A percentile compares a stretch with the other conserved stretches of the same genome.
Conservation (phyloP, 1,140 invertebrate genomes). For the Drosophila jambulina region DNA sequence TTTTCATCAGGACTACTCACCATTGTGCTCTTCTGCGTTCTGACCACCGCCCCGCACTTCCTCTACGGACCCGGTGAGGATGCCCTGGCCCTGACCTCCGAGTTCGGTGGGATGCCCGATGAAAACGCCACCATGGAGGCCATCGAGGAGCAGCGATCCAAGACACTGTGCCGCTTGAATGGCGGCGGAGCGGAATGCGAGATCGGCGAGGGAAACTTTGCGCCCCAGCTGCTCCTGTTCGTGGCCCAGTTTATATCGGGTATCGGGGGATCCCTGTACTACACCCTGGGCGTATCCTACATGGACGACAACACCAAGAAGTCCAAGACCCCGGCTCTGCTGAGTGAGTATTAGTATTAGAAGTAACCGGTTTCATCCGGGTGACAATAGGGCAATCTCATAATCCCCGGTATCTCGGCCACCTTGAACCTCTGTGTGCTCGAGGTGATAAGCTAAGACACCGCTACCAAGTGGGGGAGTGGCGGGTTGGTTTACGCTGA, state of each 20-base stretch:
- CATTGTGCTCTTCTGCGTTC: constrained; percentile 89
- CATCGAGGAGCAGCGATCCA: constrained; percentile 79
- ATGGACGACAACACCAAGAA: constrained; percentile 91
- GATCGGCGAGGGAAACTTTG: constrained; percentile 87
- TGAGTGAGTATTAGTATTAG: constrained; percentile 85
- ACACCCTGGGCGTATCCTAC: constrained; percentile 89
- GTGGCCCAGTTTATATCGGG: constrained; percentile 89
- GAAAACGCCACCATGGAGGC: constrained; percentile 82
- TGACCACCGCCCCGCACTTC: constrained; percentile 90
- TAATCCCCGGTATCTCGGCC: constrained; percentile 24
- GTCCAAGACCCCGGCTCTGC: constrained; percentile 89
- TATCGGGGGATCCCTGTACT: constrained; percentile 88
- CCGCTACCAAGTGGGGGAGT: neutral
- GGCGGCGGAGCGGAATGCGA: constrained; percentile 86
- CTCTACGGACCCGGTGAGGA: constrained; percentile 90
- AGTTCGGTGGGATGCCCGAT: constrained; percentile 86
- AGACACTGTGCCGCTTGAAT: constrained; percentile 79
- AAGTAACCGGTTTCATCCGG: neutral
- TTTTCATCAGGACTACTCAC: constrained; percentile 88
- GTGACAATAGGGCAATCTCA: neutral
- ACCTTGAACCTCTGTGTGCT: constrained; percentile 2
- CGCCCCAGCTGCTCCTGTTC: constrained; percentile 88
- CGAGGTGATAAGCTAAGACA: constrained; percentile 5
- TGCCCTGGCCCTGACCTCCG: constrained; percentile 88
- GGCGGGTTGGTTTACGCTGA: neutral